Evolutionary conservation across 2,113 vertebrate genomes (phyloP).

Genomic region (Plecotus auritus): DNA sequence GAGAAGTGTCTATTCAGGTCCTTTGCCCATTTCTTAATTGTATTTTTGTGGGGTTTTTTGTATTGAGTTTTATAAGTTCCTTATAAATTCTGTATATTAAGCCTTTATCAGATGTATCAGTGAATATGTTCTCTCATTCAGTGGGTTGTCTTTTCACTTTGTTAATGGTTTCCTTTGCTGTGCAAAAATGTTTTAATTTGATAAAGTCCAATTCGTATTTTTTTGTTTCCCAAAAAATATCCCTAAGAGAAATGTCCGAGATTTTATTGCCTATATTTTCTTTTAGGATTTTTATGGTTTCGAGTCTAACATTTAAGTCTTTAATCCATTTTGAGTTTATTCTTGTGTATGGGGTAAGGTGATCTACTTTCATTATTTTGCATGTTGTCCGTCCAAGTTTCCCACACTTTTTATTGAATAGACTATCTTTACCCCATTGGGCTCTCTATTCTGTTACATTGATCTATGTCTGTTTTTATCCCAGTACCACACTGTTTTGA

Average conservation of each 20-base stretch:
- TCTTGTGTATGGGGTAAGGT: neutral
- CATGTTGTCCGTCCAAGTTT: neutral
- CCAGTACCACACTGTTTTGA: neutral
- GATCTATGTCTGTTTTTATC: neutral
- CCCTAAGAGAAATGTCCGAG: neutral
- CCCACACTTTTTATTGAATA: neutral
- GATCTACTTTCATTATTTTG: neutral
- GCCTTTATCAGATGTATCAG: neutral
- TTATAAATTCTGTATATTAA: neutral
- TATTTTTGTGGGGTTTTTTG: neutral
- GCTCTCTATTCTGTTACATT: neutral
- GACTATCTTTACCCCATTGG: neutral
- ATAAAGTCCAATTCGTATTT: neutral
- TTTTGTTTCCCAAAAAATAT: neutral
- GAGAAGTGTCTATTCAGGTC: neutral
- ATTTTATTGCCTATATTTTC: neutral
- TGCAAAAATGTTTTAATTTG: neutral
- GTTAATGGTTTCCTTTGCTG: neutral
- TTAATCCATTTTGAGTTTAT: neutral
- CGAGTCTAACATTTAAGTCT: neutral
- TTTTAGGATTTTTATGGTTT: neutral
- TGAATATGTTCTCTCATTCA: neutral
- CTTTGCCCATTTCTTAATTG: neutral
- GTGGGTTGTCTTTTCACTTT: neutral
- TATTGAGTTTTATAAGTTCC: neutral